Conservation (phyloP, 2,113 vertebrate species). For the Otis tarda region DNA sequence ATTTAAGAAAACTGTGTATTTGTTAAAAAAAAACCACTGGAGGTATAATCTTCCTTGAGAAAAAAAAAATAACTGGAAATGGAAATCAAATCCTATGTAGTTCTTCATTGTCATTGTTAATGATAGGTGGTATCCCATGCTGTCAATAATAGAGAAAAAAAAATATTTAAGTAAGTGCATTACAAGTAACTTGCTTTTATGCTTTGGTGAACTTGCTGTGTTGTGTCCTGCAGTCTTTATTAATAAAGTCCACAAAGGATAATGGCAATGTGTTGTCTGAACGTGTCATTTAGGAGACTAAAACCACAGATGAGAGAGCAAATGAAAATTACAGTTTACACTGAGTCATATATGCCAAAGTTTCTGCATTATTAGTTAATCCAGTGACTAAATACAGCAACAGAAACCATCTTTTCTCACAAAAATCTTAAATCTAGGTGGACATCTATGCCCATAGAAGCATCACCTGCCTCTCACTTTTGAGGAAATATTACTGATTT, state of each 20-base stretch:
- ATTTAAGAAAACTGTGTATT: neutral
- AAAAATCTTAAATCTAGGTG: constrained; percentile 31
- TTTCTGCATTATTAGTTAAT: constrained; percentile 57
- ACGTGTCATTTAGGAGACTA: constrained; percentile 59
- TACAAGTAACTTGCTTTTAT: neutral
- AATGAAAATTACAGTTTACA: constrained; percentile 59
- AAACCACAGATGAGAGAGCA: constrained; percentile 46
- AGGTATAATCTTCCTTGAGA: neutral
- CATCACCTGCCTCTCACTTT: neutral
- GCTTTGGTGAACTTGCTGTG: constrained; percentile 3
- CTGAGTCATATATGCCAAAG: neutral
- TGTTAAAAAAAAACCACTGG: neutral
- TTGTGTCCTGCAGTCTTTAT: constrained; percentile 5
- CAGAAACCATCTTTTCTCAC: constrained; percentile 14
- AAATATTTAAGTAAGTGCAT: neutral
- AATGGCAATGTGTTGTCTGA: constrained; percentile 47
- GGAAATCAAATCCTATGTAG: neutral
- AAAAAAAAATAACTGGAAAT: neutral
- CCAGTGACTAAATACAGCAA: constrained; percentile 1
- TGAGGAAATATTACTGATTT: constrained; percentile 19
- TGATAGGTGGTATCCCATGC: neutral
- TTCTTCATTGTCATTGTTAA: neutral
- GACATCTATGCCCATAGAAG: neutral
- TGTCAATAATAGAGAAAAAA: neutral
- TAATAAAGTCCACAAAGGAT: constrained; percentile 24